A percentile compares a stretch with the other conserved stretches of the same genome.
phyloP scores from a whole-genome alignment of 2,888 invertebrate genomes.

The Plebejus argus region DNA sequence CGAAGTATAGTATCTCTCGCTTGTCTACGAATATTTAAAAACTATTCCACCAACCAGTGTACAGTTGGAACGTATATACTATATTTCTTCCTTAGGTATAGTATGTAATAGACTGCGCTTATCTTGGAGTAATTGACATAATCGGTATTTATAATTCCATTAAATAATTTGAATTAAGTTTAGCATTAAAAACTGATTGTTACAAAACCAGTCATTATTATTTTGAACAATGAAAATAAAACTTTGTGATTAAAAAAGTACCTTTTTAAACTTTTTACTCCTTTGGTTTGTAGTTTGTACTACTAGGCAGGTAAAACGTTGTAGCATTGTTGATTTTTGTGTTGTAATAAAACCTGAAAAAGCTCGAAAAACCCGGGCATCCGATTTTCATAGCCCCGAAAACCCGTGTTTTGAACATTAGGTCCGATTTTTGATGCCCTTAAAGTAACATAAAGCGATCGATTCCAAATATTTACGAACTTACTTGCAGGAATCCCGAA shows the following conservation, averaged over 20 bases:
- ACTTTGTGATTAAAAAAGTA: no score
- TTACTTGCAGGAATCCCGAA: constrained; percentile 71
- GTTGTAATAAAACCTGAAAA: neutral
- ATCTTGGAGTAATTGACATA: no score
- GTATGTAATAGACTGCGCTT: no score
- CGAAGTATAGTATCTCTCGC: neutral
- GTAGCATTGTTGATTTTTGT: neutral
- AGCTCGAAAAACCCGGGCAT: neutral
- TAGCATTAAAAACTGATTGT: neutral
- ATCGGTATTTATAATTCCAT: neutral
- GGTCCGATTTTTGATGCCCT: neutral
- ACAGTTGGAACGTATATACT: neutral
- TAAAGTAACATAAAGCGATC: neutral
- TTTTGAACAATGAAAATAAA: no score
- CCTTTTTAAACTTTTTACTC: no score
- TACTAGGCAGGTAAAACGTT: neutral
- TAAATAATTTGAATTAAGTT: neutral
- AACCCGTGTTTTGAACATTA: neutral
- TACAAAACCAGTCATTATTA: no score
- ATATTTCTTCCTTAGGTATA: no score
- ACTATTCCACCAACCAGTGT: neutral
- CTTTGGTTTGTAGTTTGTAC: neutral
- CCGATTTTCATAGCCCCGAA: neutral
- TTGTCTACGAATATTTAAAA: neutral
- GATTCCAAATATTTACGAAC: neutral